Conservation (phyloP, 2,888 invertebrate genomes). For the Oligia strigilis region DNA sequence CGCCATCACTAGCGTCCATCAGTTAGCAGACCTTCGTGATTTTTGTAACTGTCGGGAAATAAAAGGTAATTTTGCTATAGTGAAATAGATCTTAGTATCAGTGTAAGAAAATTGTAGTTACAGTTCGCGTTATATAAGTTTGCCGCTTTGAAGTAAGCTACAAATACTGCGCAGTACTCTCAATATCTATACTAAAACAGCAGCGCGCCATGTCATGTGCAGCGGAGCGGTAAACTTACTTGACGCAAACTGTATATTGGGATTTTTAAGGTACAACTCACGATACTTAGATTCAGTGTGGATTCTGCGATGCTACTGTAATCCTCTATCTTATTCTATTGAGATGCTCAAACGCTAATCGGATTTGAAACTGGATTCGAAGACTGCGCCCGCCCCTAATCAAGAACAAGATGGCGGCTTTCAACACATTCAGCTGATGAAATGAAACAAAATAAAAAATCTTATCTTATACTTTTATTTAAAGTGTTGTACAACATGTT, state of each 20-base stretch:
- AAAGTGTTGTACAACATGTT: constrained; percentile 60
- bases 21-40: too few species aligned
- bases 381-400: too few species aligned
- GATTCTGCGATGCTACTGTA: background rate
- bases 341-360: background rate
- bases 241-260: background rate
- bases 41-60: too few species aligned
- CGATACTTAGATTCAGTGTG: background rate
- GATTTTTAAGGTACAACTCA: background rate
- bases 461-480: constrained; percentile 45
- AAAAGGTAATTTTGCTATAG: too few species aligned
- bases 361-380: background rate
- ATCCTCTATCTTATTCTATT: background rate
- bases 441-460: constrained; percentile 20
- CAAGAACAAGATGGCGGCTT: constrained; percentile 9
- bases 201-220: background rate
- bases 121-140: background rate
- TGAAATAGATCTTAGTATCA: background rate
- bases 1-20: too few species aligned
- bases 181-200: background rate
- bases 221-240: background rate
- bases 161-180: background rate
- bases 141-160: background rate
- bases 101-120: background rate
- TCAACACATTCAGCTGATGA: background rate